Evolutionary conservation across 1,140 invertebrate species (phyloP).

Genomic region (Drosophila teissieri): DNA sequence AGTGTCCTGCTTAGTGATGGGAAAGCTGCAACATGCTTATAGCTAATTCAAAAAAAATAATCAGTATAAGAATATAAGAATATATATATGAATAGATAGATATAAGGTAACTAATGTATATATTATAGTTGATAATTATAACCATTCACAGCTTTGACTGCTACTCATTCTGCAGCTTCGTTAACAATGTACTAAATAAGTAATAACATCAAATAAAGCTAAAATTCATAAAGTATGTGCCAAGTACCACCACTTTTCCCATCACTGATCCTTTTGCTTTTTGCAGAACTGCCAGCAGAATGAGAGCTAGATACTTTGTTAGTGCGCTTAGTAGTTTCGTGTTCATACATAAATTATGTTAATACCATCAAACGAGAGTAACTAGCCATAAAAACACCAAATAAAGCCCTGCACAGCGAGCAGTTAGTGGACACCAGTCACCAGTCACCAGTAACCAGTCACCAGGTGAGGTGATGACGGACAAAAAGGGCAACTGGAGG

Average conservation of each 20-base stretch:
- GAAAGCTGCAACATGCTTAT: background rate
- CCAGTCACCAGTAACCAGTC: conserved; percentile 1
- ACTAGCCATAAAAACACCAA: conserved; percentile 74
- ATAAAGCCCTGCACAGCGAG: conserved; percentile 53
- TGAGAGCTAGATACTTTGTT: conserved; percentile 48
- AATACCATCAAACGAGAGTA: conserved; percentile 78
- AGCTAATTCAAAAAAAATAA: too few relatives aligned
- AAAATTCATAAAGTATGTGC: background rate
- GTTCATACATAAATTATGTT: conserved; percentile 81
- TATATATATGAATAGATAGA: too few relatives aligned
- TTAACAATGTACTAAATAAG: background rate
- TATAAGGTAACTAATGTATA: too few relatives aligned
- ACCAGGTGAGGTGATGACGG: conserved; percentile 21
- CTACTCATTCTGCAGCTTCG: too few relatives aligned
- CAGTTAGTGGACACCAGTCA: conserved; percentile 29
- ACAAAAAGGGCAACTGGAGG: conserved; percentile 13
- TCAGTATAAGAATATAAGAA: too few relatives aligned
- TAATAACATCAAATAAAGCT: too few relatives aligned
- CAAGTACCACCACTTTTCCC: background rate
- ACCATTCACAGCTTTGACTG: too few relatives aligned
- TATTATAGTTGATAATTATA: too few relatives aligned
- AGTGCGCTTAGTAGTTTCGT: conserved; percentile 70
- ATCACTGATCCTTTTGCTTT: conserved; percentile 4
- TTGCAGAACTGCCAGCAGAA: background rate
- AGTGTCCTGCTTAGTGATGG: background rate